Evolutionary conservation across 2,113 vertebrate species (phyloP).

Genomic region (Stictonetta naevosa): DNA sequence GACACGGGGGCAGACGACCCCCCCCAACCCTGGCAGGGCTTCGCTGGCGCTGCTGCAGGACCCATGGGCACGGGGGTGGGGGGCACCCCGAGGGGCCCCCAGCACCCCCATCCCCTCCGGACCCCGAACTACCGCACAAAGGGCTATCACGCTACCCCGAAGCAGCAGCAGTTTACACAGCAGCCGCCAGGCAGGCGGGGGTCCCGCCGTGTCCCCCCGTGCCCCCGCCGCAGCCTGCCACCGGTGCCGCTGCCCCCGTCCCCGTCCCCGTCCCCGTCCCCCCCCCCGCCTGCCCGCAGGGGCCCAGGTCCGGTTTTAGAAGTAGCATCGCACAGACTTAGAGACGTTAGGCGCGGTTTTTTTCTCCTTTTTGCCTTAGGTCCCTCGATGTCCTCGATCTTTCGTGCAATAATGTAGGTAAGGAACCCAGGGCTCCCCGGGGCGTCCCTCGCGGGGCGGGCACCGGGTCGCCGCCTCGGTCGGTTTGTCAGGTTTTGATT

Average conservation of each 20-base stretch:
- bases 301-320: slow-evolving; percentile 41
- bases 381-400: slow-evolving; percentile 75
- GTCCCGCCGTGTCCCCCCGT: background rate
- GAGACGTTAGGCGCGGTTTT: slow-evolving; percentile 57
- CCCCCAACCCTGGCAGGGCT: no score
- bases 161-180: slow-evolving; percentile 70
- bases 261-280: background rate
- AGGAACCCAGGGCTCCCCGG: slow-evolving; percentile 27
- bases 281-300: background rate
- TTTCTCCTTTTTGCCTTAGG: slow-evolving; percentile 82
- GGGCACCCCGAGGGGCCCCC: background rate
- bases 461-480: slow-evolving; percentile 46
- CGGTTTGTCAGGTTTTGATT: slow-evolving; percentile 66
- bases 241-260: background rate
- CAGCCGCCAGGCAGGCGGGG: background rate
- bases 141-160: slow-evolving; percentile 63
- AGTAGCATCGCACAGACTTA: slow-evolving; percentile 70
- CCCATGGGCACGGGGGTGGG: background rate
- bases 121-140: slow-evolving; percentile 35
- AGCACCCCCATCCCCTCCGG: background rate
- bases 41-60: no score
- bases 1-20: background rate
- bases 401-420: slow-evolving; percentile 82
- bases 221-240: background rate
- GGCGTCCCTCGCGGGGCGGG: background rate